A percentile compares a stretch with the other conserved stretches of the same genome.
Conservation (phyloP, 2,797 vertebrate species). For the Lagorchestes hirsutus region DNA sequence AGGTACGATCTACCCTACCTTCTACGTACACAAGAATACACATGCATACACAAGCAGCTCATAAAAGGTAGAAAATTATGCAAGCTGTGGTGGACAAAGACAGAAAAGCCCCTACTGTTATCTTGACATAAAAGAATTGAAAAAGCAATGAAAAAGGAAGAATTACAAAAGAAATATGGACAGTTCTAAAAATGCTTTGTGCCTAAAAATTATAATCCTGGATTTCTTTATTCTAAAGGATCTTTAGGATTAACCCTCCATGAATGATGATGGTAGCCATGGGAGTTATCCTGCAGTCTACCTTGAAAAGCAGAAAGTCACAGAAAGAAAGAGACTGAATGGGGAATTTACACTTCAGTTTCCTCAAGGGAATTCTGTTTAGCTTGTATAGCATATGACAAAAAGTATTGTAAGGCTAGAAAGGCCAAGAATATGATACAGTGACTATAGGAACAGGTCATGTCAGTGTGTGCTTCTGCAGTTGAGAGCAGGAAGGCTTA, state of each 20-base stretch:
- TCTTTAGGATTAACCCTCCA: not conserved
- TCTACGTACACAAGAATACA: not conserved
- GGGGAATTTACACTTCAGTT: not conserved
- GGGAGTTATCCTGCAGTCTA: not conserved
- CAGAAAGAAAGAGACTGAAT: conserved; percentile 4
- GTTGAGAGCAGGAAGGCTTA: conserved; percentile 46
- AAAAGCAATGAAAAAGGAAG: not conserved
- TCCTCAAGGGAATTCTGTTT: conserved; percentile 22
- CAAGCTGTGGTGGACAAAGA: not conserved
- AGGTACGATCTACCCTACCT: not conserved
- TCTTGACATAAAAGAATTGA: not conserved
- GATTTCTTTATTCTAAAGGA: not conserved
- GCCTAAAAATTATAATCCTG: not conserved
- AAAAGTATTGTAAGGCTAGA: conserved; percentile 8
- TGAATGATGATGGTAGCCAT: not conserved
- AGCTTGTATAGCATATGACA: conserved; percentile 19
- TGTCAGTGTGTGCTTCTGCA: conserved; percentile 17
- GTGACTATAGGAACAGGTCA: conserved; percentile 8
- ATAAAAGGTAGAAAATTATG: not conserved
- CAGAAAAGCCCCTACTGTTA: not conserved
- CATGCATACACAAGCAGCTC: not conserved
- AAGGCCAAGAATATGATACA: conserved; percentile 27
- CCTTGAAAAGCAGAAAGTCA: not conserved
- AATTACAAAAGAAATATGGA: not conserved
- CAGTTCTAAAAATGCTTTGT: conserved; percentile 22